Evolutionary conservation across 2,113 vertebrate genomes (phyloP), one percentile per base, ranked within the genome.

Genomic region (Labeo rohita): DNA sequence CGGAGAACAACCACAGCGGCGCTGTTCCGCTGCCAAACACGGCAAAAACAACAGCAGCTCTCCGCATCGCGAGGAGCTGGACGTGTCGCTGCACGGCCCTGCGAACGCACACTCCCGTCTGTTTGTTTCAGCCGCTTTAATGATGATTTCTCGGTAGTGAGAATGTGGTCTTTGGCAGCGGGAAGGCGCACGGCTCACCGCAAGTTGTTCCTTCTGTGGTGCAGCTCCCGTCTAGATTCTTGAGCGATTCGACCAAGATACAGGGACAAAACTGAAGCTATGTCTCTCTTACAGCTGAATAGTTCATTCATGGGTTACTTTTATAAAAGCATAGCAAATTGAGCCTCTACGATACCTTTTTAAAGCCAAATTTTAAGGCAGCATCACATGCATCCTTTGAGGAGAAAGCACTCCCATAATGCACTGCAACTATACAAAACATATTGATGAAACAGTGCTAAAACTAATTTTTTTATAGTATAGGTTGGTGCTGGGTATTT

Each of bases 1-100:
- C 34, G 65, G 65, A 1, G 66, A 88, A 90, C 90, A 91, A 92
- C 88, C 86, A 47, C 88, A 18, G 34, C 52, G 79, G 84, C 85
- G 89, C 89, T 87, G 91, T 86, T 89, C 73, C 74, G 8, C 68
- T 72, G 70, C 70, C 70, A 73, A 73, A 73, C 70, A 73, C 70
- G 16, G 45, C 70, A 73, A 18, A 93, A 90, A 90, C 83, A 91
- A 92, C 90, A 91, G 89, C 90, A 92, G 87, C 50, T 76, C 84
- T 49, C 66, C 13, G 8, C 66, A 8, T 70, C 15, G 0, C 3
- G 34, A 39, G 68, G 36, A 43, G 68, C 66, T 18, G 34, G 36
- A 89, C 90, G 56, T 89, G 90, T 90, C 90, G 85, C 91, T 89
- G 75, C 89, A 88, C 82, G 45, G 70, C 70, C 86, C 80, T 78